Conservation (phyloP, 2,888 invertebrate genomes). For the Dusona sp. region DNA sequence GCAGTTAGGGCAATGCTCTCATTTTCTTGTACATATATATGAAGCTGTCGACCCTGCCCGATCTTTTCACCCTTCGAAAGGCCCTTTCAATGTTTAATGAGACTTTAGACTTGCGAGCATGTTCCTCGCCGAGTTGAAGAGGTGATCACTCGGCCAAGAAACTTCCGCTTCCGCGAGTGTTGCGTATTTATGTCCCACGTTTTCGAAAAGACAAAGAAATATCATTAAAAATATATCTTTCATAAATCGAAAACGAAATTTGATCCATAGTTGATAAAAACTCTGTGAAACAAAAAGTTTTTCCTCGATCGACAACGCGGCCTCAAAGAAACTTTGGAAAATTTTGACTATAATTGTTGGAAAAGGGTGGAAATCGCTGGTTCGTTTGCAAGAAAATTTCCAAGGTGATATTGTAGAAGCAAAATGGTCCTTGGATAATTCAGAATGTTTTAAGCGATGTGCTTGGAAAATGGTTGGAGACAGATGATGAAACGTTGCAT, state of each 20-base stretch:
- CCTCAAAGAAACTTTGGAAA: neutral
- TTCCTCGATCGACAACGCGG: neutral
- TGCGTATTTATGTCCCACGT: neutral
- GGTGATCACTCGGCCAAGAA: neutral
- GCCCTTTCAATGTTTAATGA: constrained; percentile 44
- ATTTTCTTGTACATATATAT: neutral
- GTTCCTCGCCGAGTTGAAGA: neutral
- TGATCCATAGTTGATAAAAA: neutral
- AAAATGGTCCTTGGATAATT: neutral
- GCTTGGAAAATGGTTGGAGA: neutral
- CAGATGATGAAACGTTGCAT: neutral
- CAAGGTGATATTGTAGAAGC: neutral
- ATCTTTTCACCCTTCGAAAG: constrained; percentile 51
- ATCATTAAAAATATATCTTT: constrained; percentile 1
- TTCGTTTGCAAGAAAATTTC: neutral
- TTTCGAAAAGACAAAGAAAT: neutral
- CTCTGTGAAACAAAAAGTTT: neutral
- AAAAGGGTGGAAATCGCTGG: neutral
- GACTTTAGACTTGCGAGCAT: constrained; percentile 22
- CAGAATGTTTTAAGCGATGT: neutral
- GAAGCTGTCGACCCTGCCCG: constrained; percentile 31
- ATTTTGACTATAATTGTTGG: neutral
- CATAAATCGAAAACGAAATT: neutral
- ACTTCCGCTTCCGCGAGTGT: neutral
- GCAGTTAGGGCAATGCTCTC: constrained; percentile 38